Percentiles rank a stretch among this genome's conserved stretches.
phyloP scores from a whole-genome alignment of 2,113 vertebrate species.

The Odocoileus virginianus region DNA sequence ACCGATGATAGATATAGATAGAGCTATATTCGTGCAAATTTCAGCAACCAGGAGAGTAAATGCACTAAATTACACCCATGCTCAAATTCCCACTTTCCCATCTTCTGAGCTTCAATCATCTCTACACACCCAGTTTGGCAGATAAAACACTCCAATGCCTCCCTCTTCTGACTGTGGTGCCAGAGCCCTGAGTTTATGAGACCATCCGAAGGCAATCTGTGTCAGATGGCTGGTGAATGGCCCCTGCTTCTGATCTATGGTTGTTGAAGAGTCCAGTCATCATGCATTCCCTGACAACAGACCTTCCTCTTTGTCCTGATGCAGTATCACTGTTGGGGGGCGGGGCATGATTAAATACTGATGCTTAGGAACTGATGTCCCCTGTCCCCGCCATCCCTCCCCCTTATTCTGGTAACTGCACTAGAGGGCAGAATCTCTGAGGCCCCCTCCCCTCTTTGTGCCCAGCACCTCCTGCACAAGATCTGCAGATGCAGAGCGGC shows the following conservation, averaged over 20 bases:
- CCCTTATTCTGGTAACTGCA: background rate
- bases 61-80: background rate
- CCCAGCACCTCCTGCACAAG: background rate
- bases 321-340: background rate
- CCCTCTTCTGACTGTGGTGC: background rate
- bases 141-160: background rate
- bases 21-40: background rate
- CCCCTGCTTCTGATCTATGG: background rate
- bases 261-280: background rate
- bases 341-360: background rate
- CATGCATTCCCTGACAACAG: rapidly evolving
- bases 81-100: background rate
- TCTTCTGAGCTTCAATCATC: background rate
- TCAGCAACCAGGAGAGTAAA: background rate
- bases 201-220: background rate
- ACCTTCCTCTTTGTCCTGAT: background rate
- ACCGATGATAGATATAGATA: background rate
- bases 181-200: background rate
- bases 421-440: too few species aligned
- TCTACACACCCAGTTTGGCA: background rate
- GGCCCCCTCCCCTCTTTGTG: background rate
- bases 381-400: too few species aligned
- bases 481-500: background rate
- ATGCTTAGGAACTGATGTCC: background rate
- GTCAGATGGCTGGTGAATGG: background rate